Evolutionary conservation across 2,797 vertebrate genomes (phyloP).

Genomic region (Chaetodon trifasciatus): DNA sequence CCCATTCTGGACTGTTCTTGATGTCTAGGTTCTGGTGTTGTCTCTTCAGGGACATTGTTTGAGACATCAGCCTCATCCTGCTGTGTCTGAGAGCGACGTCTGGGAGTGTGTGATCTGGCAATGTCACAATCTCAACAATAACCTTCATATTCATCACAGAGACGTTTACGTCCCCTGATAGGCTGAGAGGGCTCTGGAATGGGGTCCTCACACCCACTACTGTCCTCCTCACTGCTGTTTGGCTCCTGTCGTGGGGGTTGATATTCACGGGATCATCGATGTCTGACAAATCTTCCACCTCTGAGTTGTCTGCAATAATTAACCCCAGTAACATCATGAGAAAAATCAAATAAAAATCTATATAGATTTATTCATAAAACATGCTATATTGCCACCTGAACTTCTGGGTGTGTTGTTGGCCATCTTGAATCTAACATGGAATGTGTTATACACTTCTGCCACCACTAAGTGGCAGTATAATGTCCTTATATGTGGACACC

Average conservation of each 20-base stretch:
- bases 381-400: neutral
- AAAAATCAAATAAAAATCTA: neutral
- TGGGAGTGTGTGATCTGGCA: no score
- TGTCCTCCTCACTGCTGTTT: neutral
- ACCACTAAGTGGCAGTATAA: neutral
- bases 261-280: neutral
- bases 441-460: neutral
- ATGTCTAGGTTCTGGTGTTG: no score
- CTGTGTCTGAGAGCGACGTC: no score
- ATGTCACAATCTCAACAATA: no score
- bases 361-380: neutral
- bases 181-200: neutral
- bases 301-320: neutral
- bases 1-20: no score
- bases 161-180: neutral
- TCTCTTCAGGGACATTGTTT: no score
- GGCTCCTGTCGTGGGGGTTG: neutral
- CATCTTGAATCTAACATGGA: neutral
- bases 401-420: neutral
- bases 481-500: no score
- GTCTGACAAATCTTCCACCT: neutral
- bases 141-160: no score
- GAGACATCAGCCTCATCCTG: no score
- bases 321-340: neutral
- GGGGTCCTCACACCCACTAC: neutral